Evolutionary conservation across 2,797 vertebrate species (phyloP).

Genomic region (Bufotes viridis): DNA sequence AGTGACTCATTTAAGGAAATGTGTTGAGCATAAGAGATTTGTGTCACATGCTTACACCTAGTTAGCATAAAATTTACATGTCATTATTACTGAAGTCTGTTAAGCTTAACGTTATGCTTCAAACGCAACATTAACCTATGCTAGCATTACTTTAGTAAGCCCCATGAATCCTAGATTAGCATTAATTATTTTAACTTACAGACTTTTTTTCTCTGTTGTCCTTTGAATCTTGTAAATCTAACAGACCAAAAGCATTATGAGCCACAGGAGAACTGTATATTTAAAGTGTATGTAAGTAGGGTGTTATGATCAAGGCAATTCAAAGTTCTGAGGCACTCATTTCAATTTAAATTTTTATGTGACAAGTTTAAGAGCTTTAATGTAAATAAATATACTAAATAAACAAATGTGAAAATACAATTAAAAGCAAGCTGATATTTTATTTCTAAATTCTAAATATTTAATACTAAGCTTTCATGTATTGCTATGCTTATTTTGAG

Average conservation of each 20-base stretch:
- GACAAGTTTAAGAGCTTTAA: conserved; percentile 14
- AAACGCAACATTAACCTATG: conserved; percentile 56
- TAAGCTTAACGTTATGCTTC: conserved; percentile 51
- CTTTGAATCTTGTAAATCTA: conserved; percentile 54
- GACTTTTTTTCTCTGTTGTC: conserved; percentile 47
- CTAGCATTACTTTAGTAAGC: conserved; percentile 51
- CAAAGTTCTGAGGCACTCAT: conserved; percentile 23
- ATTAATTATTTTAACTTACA: conserved; percentile 48
- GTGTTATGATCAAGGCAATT: conserved; percentile 40
- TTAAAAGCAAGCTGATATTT: neutral
- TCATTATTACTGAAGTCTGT: conserved; percentile 40
- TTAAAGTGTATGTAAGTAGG: conserved; percentile 31
- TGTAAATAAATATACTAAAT: neutral
- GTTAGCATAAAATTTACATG: conserved; percentile 53
- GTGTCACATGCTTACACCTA: conserved; percentile 49
- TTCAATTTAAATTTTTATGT: conserved; percentile 27
- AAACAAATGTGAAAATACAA: conserved; percentile 5
- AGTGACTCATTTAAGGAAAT: conserved; percentile 25
- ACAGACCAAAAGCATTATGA: conserved; percentile 38
- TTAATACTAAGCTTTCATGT: no score
- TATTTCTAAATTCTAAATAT: neutral
- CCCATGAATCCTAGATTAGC: conserved; percentile 55
- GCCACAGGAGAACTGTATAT: conserved; percentile 47
- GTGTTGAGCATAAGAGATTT: conserved; percentile 33
- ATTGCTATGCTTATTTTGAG: no score